A percentile compares a stretch with the other conserved stretches of the same genome.
These are phyloP conservation scores for Lepidochitona cinerea DNA, from an alignment of 2,888 invertebrate species.

Conservation along the genomic window DNA sequence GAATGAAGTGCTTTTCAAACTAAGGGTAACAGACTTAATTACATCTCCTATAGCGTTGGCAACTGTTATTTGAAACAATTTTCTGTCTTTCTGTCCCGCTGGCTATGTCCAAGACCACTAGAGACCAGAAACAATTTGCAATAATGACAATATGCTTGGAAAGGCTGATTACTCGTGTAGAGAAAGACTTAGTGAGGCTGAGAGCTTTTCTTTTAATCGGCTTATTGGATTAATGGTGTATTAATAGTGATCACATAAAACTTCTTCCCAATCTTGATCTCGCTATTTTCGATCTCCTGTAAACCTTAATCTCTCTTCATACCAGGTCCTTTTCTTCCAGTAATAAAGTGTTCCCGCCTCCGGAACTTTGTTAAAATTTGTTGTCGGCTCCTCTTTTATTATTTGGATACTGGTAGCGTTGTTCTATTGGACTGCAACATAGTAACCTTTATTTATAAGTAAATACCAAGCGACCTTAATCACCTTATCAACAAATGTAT, in stretches of 20 bases:
- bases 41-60: background rate
- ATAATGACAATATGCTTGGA: background rate
- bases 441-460: too few relatives aligned
- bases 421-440: too few relatives aligned
- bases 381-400: too few relatives aligned
- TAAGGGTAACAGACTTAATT: background rate
- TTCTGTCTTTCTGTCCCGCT: background rate
- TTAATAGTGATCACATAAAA: too few relatives aligned
- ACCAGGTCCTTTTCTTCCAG: background rate
- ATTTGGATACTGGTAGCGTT: too few relatives aligned
- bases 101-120: background rate
- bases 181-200: too few relatives aligned
- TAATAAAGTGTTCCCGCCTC: constrained; percentile 7
- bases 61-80: background rate
- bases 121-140: background rate
- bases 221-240: background rate
- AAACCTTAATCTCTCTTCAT: background rate
- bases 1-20: background rate
- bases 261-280: too few relatives aligned
- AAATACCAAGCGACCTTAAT: too few relatives aligned
- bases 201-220: too few relatives aligned
- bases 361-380: too few relatives aligned
- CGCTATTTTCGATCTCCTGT: background rate
- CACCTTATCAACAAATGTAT: too few relatives aligned
- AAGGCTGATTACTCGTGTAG: too few relatives aligned